These are phyloP conservation scores for Rhinoraja longicauda DNA, from an alignment of 2,797 vertebrate species.

Conservation along the genomic window DNA sequence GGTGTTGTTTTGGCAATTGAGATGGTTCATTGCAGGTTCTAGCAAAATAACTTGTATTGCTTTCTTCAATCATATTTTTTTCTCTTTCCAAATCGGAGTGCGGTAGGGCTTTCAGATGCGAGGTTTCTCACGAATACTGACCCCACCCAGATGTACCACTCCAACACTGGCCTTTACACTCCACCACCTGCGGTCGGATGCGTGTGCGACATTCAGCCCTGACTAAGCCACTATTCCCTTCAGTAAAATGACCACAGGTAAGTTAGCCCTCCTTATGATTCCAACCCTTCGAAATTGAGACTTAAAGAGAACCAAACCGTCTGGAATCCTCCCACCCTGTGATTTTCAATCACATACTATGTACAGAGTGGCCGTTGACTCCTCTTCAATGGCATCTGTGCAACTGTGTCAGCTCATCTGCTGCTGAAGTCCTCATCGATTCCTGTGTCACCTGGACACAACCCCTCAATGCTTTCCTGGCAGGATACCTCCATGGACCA, in stretches of 20 bases:
- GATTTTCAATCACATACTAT: background rate
- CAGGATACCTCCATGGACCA: background rate
- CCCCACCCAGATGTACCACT: background rate
- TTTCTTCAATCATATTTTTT: background rate
- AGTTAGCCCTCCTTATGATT: background rate
- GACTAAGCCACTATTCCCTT: background rate
- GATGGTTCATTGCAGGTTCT: no score
- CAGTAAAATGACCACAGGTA: background rate
- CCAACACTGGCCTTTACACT: background rate
- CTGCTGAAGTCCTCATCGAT: background rate
- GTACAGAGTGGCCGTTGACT: background rate
- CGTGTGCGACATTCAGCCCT: background rate
- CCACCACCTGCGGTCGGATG: background rate
- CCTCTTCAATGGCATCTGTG: background rate
- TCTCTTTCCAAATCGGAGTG: background rate
- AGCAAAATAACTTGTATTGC: background rate
- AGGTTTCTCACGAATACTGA: background rate
- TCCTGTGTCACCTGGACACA: background rate
- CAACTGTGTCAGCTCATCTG: background rate
- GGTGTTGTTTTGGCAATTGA: background rate
- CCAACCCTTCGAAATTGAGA: background rate
- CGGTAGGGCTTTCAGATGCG: background rate
- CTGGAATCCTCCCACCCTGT: background rate
- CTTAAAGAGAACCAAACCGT: background rate
- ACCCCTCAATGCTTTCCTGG: background rate